Conservation (phyloP, 2,797 vertebrate species). For the Rhyacichthys aspro region DNA sequence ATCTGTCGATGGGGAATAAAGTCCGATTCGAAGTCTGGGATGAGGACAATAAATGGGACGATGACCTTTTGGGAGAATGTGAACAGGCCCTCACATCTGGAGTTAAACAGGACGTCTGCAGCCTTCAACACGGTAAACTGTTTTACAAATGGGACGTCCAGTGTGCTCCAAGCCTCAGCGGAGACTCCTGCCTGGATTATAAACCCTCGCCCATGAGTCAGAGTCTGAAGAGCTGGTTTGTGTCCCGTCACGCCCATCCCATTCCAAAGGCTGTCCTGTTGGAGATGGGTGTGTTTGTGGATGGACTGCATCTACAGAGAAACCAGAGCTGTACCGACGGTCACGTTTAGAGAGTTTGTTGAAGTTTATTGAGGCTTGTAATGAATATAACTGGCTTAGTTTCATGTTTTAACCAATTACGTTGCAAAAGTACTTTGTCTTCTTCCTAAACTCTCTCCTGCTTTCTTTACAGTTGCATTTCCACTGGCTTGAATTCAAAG, state of each 20-base stretch:
- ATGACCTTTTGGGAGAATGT: constrained; percentile 86
- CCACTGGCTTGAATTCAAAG: no score
- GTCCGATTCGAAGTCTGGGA: constrained; percentile 86
- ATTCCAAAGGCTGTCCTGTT: constrained; percentile 66
- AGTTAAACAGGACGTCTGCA: constrained; percentile 65
- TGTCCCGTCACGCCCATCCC: constrained; percentile 74
- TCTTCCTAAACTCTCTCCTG: no score
- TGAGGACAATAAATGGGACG: constrained; percentile 78
- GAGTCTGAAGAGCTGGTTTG: constrained; percentile 59
- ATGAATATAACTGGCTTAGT: no score
- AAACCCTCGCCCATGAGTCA: constrained; percentile 65
- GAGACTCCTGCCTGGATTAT: constrained; percentile 76
- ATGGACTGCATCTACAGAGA: constrained; percentile 1
- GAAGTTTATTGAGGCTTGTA: no score
- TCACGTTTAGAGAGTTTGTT: background rate
- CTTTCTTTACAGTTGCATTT: no score
- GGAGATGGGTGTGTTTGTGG: constrained; percentile 74
- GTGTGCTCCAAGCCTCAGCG: constrained; percentile 80
- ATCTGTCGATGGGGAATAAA: constrained; percentile 34
- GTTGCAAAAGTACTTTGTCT: no score
- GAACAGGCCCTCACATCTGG: constrained; percentile 42
- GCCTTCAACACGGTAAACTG: constrained; percentile 76
- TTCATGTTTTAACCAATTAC: no score
- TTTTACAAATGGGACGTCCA: constrained; percentile 63
- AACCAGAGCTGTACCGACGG: constrained; percentile 39